Conservation (phyloP, 2,113 vertebrate species). For the Coptodon bakossiorum region DNA sequence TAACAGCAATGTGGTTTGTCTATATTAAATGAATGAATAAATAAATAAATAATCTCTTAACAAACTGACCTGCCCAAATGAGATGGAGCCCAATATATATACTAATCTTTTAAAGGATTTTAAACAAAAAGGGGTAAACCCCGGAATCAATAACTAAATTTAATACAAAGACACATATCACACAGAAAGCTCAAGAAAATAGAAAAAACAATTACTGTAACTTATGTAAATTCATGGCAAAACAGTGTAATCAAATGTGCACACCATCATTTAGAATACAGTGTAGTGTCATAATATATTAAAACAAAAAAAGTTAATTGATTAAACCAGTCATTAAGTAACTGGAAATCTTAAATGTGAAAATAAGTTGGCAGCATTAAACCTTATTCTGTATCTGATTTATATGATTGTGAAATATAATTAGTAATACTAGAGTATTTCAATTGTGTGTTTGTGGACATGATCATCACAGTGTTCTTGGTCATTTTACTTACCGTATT, state of each 20-base stretch:
- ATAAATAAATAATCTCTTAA: background rate
- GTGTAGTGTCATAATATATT: background rate
- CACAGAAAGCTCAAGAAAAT: background rate
- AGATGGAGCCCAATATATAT: background rate
- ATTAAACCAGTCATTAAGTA: background rate
- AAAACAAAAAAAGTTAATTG: background rate
- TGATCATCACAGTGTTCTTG: background rate
- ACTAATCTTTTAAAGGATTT: background rate
- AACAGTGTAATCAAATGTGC: background rate
- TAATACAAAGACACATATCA: background rate
- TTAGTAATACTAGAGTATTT: background rate
- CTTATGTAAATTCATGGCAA: background rate
- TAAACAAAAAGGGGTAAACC: background rate
- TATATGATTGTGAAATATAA: background rate
- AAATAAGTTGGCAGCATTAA: background rate
- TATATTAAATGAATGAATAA: background rate
- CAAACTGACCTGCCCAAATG: background rate
- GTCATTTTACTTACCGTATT: conserved; percentile 44
- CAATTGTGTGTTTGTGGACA: background rate
- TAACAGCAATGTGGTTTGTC: background rate
- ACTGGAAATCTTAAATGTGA: background rate
- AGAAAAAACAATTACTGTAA: background rate
- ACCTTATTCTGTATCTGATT: background rate
- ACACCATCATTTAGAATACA: background rate
- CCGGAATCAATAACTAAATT: background rate